These are phyloP conservation scores for Caenorhabditis sp. DNA, from an alignment of 2,888 invertebrate species.

Conservation along the genomic window DNA sequence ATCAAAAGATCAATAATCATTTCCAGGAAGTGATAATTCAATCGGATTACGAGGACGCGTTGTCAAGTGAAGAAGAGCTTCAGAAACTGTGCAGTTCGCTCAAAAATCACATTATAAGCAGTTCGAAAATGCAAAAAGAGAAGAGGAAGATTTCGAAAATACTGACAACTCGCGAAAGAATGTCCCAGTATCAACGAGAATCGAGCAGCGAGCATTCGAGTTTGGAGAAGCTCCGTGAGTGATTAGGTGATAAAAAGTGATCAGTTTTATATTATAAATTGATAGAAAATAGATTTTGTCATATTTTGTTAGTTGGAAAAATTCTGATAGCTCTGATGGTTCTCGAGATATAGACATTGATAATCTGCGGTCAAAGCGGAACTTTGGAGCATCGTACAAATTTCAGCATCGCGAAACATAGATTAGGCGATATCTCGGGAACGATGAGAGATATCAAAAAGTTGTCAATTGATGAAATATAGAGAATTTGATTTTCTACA, in stretches of 20 bases:
- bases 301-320: neutral
- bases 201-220: slow-evolving; percentile 69
- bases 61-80: slow-evolving; percentile 58
- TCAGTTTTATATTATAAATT: neutral
- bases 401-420: too few relatives aligned
- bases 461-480: neutral
- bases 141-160: slow-evolving; percentile 25
- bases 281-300: neutral
- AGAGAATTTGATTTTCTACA: neutral
- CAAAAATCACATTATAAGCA: slow-evolving; percentile 36
- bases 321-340: neutral
- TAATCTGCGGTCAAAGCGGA: too few relatives aligned
- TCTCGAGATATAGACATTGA: too few relatives aligned
- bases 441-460: too few relatives aligned
- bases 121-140: slow-evolving; percentile 34
- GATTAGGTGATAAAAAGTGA: neutral
- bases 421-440: too few relatives aligned
- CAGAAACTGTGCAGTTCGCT: slow-evolving; percentile 41
- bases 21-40: slow-evolving; percentile 37
- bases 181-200: slow-evolving; percentile 45
- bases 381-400: too few relatives aligned
- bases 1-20: neutral
- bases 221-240: slow-evolving; percentile 59
- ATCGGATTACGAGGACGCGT: slow-evolving; percentile 64
- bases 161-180: slow-evolving; percentile 25